phyloP scores from a whole-genome alignment of 2,888 invertebrate genomes.

The Eupelmus urozonus region DNA sequence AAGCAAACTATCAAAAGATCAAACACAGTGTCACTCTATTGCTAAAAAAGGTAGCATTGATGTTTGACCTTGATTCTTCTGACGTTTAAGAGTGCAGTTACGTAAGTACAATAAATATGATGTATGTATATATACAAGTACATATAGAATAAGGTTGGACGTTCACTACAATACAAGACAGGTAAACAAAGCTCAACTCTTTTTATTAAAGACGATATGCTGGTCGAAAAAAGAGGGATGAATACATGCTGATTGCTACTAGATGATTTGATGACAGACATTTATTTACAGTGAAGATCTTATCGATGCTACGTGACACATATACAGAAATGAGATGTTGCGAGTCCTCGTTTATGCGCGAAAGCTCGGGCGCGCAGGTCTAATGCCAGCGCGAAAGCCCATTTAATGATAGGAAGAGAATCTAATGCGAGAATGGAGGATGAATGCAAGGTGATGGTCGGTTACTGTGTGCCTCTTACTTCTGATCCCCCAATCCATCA shows the following conservation, averaged over 20 bases:
- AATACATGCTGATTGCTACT: constrained; percentile 18
- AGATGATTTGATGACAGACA: constrained; percentile 22
- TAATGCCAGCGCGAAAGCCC: not conserved
- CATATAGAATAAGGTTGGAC: too few species aligned
- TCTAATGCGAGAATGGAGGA: constrained; percentile 22
- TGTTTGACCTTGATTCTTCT: too few species aligned
- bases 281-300: constrained; percentile 24
- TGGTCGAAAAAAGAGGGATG: not conserved
- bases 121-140: too few species aligned
- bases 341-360: not conserved
- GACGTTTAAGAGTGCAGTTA: too few species aligned
- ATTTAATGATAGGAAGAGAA: constrained; percentile 9
- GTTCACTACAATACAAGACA: too few species aligned
- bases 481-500: constrained; percentile 61
- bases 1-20: too few species aligned
- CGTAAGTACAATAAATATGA: too few species aligned
- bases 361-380: not conserved
- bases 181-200: too few species aligned
- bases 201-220: too few species aligned
- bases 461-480: constrained; percentile 51
- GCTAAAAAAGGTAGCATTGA: too few species aligned
- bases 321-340: too few species aligned
- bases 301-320: not conserved
- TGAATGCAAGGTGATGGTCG: constrained; percentile 41
- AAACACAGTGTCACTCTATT: too few species aligned